These are phyloP conservation scores for Platyscapa corneri DNA, from an alignment of 1,140 invertebrate genomes.

Conservation along the genomic window DNA sequence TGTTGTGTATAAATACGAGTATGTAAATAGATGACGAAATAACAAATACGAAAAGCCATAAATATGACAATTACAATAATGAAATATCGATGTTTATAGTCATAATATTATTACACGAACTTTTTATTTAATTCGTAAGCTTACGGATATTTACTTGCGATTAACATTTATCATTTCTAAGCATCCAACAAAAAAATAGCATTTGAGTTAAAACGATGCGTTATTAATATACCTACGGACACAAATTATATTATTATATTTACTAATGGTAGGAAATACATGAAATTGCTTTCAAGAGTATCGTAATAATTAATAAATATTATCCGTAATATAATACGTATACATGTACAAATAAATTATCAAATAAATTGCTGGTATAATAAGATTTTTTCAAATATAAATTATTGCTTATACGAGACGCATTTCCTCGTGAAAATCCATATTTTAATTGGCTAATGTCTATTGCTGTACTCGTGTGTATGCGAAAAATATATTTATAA, in stretches of 20 bases:
- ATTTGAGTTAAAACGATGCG: not conserved
- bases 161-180: conserved; percentile 1
- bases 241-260: not conserved
- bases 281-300: not conserved
- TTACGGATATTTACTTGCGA: not conserved
- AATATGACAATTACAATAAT: conserved; percentile 31
- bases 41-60: conserved; percentile 41
- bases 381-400: too few species aligned
- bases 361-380: too few species aligned
- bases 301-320: not conserved
- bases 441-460: not conserved
- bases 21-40: conserved; percentile 40
- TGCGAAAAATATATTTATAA: too few species aligned
- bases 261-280: not conserved
- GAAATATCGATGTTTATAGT: conserved; percentile 40
- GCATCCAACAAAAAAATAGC: not conserved
- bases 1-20: conserved; percentile 31
- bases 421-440: not conserved
- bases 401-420: too few species aligned
- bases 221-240: not conserved
- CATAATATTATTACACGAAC: not conserved
- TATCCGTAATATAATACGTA: too few species aligned
- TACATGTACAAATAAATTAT: too few species aligned
- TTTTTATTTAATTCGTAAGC: not conserved
- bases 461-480: too few species aligned